Conservation (phyloP, 1,140 invertebrate genomes). For the Hetaerina americana region DNA sequence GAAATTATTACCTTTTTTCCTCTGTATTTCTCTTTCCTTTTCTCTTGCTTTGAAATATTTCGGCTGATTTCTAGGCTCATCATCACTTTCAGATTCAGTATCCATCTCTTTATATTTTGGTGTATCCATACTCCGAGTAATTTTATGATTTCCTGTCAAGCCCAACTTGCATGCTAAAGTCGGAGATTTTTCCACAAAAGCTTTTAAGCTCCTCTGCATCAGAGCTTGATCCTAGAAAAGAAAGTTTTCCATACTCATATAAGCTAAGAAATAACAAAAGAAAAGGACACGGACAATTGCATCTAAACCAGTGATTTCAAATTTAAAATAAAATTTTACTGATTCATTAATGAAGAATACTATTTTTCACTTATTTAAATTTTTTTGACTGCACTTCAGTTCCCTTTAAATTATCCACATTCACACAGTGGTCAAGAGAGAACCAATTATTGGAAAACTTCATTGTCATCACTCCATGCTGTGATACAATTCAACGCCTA, state of each 20-base stretch:
- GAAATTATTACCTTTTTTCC: slow-evolving; percentile 21
- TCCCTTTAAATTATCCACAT: too few species aligned
- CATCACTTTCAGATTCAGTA: slow-evolving; percentile 36
- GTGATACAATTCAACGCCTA: too few species aligned
- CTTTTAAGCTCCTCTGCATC: slow-evolving; percentile 46
- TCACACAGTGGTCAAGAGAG: too few species aligned
- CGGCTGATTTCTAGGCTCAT: slow-evolving; percentile 25
- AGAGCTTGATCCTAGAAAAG: slow-evolving; percentile 39
- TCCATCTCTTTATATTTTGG: slow-evolving; percentile 10
- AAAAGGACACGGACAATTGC: neutral
- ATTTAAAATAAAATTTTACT: too few species aligned
- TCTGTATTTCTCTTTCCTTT: slow-evolving; percentile 25
- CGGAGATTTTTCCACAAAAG: slow-evolving; percentile 44
- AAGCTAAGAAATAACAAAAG: slow-evolving; percentile 11
- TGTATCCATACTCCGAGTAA: slow-evolving; percentile 8
- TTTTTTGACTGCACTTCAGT: too few species aligned
- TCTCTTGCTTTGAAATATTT: slow-evolving; percentile 37
- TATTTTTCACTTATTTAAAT: too few species aligned
- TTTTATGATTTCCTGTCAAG: slow-evolving; percentile 25
- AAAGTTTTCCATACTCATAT: too few species aligned
- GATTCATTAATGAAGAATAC: too few species aligned
- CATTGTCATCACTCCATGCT: too few species aligned
- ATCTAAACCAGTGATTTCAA: slow-evolving; percentile 8
- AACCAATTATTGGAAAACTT: too few species aligned
- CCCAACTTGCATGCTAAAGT: slow-evolving; percentile 42